Percentiles rank a stretch among this genome's conserved stretches.
Evolutionary conservation across 2,888 invertebrate species (phyloP).

Genomic region (Melanophora roralis): DNA sequence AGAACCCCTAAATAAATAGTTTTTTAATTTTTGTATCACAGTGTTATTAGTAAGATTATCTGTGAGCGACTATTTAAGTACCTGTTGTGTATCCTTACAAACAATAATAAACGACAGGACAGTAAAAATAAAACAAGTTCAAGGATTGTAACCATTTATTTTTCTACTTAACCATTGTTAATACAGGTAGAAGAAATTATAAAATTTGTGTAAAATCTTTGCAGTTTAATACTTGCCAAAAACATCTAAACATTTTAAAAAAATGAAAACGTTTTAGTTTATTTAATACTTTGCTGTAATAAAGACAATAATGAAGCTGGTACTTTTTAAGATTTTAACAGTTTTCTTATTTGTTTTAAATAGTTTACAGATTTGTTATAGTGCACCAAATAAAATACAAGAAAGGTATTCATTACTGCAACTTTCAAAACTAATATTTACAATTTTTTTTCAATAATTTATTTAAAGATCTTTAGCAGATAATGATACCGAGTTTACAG

Average conservation of each 20-base stretch:
- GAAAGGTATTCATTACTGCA: not conserved
- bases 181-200: constrained; percentile 12
- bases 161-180: not conserved
- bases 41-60: too few species aligned
- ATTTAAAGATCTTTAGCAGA: constrained; percentile 48
- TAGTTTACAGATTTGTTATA: not conserved
- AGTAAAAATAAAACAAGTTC: not conserved
- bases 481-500: constrained; percentile 45
- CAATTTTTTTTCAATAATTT: not conserved
- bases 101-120: not conserved
- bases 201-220: not conserved
- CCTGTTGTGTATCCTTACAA: not conserved
- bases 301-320: constrained; percentile 7
- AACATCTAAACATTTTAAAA: not conserved
- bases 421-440: not conserved
- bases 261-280: not conserved
- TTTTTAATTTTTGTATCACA: too few species aligned
- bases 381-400: constrained; percentile 25
- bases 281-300: not conserved
- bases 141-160: not conserved
- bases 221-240: not conserved
- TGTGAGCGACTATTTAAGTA: not conserved
- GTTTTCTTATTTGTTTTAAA: not conserved
- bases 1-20: too few species aligned
- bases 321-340: not conserved